Evolutionary conservation across 2,797 vertebrate genomes (phyloP), one percentile per base, ranked within the genome.

Genomic region (Anguilla megastoma): DNA sequence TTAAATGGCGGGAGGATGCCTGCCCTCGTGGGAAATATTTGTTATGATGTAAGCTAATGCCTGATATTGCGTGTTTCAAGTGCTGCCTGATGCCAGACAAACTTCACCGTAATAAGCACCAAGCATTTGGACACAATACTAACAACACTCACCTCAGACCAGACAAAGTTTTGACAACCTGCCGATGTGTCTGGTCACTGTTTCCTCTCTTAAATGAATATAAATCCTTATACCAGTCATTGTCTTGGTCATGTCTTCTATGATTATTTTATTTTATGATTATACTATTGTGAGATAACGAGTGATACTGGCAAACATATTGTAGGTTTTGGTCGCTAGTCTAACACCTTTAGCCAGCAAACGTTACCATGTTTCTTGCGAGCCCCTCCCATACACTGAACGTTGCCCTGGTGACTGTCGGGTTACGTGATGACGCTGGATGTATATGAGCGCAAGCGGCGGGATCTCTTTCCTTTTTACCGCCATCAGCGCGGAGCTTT

Each of bases 401-500:
- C 91, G 94, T 97, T 96, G 92, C 95, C 96, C 27, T 91, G 93
- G 96, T 90, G 94, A 97, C 95, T 86, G 90, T 88, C 90, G 93
- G 91, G 93, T 94, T 97, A 96, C 98, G 97, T 97, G 97, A 96
- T 98, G 97, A 99, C 98, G 98, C 97, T 90, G 91, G 93, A 97
- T 97, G 96, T 98, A 98, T 98, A 98, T 98, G 98, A 98, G 97
- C 97, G 97, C 97, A 94, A 95, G 97, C 97, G 96, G 98, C 97
- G 97, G 96, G 97, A 95, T 96, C 96, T 92, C 86, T 94, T 95
- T 97, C 96, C 96, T 94, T 97, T 97, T 98, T 97, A 97, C 96
- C 98, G 97, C 97, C 97, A 96, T 97, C 96, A 93, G 96, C 97
- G 95, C 97, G 96, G 97, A 96, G 95, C 95, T 93, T 95, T 96